These are phyloP conservation scores for Drosophila melanica DNA, from an alignment of 1,140 invertebrate species.

Conservation along the genomic window DNA sequence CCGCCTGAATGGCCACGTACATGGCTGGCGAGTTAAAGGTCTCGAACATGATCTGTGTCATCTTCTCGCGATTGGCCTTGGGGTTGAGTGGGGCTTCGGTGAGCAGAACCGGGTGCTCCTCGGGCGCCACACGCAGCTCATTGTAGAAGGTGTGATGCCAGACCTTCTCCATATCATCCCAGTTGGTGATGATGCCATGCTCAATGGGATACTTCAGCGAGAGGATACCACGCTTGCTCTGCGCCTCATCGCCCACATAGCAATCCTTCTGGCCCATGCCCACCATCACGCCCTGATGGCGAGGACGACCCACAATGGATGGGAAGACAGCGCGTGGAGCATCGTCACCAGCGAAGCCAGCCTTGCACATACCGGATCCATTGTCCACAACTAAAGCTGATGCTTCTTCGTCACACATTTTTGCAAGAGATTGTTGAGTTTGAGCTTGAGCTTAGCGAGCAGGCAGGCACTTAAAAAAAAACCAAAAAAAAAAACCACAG, in stretches of 20 bases:
- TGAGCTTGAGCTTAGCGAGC: conserved; percentile 43
- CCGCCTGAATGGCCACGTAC: conserved; percentile 90
- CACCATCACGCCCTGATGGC: conserved; percentile 96
- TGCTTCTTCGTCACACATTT: conserved; percentile 91
- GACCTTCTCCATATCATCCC: conserved; percentile 94
- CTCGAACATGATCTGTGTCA: conserved; percentile 94
- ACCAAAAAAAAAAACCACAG: conserved; percentile 7
- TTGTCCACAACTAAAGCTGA: conserved; percentile 95
- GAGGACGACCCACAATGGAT: conserved; percentile 89
- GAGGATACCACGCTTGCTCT: conserved; percentile 92
- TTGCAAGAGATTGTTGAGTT: conserved; percentile 69
- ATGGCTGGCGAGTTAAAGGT: conserved; percentile 92
- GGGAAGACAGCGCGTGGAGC: conserved; percentile 90
- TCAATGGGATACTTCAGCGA: conserved; percentile 91
- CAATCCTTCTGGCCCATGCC: conserved; percentile 98
- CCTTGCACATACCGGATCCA: conserved; percentile 95
- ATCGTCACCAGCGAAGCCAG: conserved; percentile 88
- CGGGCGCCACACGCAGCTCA: conserved; percentile 94
- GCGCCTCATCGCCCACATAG: conserved; percentile 94
- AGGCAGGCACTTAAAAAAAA: conserved; percentile 52
- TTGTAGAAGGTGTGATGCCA: conserved; percentile 94
- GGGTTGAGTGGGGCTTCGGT: conserved; percentile 94
- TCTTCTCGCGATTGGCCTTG: conserved; percentile 92
- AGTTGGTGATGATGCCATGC: conserved; percentile 93
- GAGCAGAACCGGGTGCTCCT: conserved; percentile 94